phyloP scores from a whole-genome alignment of 2,113 vertebrate genomes.

The human (Homo sapiens) region GRCh38 chr18:37233001-37233500 shows the following conservation, averaged over 20 bases:
- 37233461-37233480: neutral
- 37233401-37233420: neutral
- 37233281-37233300: neutral
- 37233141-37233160: neutral
- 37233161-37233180: neutral
- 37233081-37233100: neutral
- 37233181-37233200: neutral
- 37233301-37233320: neutral
- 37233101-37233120: neutral
- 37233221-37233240: neutral
- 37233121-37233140: neutral
- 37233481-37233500: neutral
- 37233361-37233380: neutral
- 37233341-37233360: neutral
- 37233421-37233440: accelerated
- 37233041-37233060: neutral
- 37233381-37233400: neutral
- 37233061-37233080: neutral
- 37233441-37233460: neutral
- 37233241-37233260: neutral
- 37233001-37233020: neutral
- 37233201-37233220: neutral
- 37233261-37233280: neutral
- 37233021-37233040: neutral
- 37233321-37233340: neutral